These are phyloP conservation scores for Orthonyx spaldingii DNA, from an alignment of 2,113 vertebrate species.

Conservation along the genomic window DNA sequence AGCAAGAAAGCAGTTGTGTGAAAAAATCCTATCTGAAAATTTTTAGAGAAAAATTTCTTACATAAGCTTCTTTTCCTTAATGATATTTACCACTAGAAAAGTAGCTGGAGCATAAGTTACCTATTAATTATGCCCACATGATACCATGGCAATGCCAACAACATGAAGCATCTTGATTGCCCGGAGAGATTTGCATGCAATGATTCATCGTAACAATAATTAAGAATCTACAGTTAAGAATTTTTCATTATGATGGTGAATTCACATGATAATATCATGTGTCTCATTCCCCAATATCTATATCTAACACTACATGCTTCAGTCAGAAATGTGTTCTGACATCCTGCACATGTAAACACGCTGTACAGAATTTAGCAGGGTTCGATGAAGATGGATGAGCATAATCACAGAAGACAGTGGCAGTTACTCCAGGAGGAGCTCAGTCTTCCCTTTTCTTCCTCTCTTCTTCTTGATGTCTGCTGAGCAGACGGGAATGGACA, in stretches of 20 bases:
- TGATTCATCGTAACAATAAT: conserved; percentile 13
- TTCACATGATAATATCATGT: neutral
- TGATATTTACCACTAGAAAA: neutral
- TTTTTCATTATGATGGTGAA: conserved; percentile 13
- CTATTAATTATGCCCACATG: neutral
- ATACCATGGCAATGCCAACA: neutral
- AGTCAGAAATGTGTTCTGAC: conserved; percentile 5
- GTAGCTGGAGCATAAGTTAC: neutral
- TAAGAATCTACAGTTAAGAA: conserved; percentile 26
- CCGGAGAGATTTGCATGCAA: neutral
- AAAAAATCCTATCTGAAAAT: neutral
- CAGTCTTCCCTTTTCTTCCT: neutral
- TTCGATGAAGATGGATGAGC: neutral
- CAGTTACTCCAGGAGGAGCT: neutral
- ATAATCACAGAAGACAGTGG: neutral
- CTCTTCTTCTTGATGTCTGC: neutral
- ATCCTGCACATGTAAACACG: neutral
- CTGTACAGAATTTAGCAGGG: neutral
- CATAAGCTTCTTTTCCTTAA: neutral
- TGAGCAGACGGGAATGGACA: neutral
- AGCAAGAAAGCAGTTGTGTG: neutral
- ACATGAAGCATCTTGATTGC: conserved; percentile 10
- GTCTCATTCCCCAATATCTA: conserved; percentile 10
- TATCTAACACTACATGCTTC: neutral
- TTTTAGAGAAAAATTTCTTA: neutral